A percentile compares a stretch with the other conserved stretches of the same genome.
Conservation (phyloP, 2,113 vertebrate species). For the Carettochelys insculpta region DNA sequence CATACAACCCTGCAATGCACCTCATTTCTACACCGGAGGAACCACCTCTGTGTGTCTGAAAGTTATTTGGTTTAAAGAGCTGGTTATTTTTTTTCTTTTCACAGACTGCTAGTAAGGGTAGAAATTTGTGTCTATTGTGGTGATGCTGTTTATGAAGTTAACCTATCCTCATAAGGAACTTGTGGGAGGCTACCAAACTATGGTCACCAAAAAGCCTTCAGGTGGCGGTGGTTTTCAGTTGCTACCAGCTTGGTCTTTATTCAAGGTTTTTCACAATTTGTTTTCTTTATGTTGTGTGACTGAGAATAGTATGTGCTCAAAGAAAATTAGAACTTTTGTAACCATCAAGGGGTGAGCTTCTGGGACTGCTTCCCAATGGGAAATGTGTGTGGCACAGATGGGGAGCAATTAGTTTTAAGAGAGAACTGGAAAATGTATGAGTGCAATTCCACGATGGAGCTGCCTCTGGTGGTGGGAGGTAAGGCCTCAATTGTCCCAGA, state of each 20-base stretch:
- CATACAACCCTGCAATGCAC: fast-evolving
- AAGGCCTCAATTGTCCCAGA: too few relatives aligned
- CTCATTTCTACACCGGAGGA: background rate
- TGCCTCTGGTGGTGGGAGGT: too few relatives aligned
- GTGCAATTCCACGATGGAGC: too few relatives aligned
- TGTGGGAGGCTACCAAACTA: background rate
- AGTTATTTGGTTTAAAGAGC: background rate
- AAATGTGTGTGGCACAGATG: too few relatives aligned
- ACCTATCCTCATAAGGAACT: background rate
- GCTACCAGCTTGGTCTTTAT: background rate
- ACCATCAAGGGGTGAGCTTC: too few relatives aligned
- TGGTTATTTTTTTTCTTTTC: background rate
- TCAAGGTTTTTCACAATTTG: fast-evolving
- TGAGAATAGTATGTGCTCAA: fast-evolving
- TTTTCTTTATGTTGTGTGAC: background rate
- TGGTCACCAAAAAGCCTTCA: constrained; percentile 5
- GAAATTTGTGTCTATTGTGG: background rate
- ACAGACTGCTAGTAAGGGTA: background rate
- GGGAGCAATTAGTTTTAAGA: too few relatives aligned
- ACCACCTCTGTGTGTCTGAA: fast-evolving
- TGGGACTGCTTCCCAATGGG: too few relatives aligned
- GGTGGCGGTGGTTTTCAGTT: constrained; percentile 5
- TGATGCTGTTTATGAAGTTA: background rate
- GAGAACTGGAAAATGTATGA: too few relatives aligned
- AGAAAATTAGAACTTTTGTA: background rate